Evolutionary conservation across 1,140 invertebrate genomes (phyloP).

Genomic region (Philopotamus ludificatus): DNA sequence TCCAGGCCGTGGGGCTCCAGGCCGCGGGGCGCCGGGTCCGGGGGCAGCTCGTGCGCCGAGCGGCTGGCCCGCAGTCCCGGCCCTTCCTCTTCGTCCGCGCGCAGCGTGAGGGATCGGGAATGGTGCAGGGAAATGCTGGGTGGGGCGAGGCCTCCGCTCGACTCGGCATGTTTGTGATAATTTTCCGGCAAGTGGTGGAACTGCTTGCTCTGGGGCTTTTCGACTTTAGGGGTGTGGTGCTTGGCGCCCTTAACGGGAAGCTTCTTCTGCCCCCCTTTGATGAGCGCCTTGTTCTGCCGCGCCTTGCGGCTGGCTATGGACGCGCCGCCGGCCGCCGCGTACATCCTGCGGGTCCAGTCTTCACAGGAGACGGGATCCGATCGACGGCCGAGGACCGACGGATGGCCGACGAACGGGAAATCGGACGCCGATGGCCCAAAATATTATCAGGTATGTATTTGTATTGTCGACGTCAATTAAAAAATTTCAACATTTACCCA

Average conservation of each 20-base stretch:
- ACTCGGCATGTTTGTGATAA: constrained; percentile 41
- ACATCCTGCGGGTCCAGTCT: constrained; percentile 55
- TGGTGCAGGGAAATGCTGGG: constrained; percentile 27
- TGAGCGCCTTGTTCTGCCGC: constrained; percentile 55
- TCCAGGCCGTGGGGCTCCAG: constrained; percentile 34
- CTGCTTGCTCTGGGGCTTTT: constrained; percentile 50
- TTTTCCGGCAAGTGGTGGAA: constrained; percentile 57
- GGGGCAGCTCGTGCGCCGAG: constrained; percentile 37
- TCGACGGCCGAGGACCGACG: neutral
- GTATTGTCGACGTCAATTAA: constrained; percentile 36
- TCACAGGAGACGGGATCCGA: neutral
- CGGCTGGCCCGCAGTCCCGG: constrained; percentile 28
- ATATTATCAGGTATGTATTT: neutral
- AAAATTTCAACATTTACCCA: neutral
- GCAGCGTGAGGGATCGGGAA: constrained; percentile 36
- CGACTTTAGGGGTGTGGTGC: constrained; percentile 41
- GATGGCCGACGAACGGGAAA: too few species aligned
- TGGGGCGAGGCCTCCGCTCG: constrained; percentile 1
- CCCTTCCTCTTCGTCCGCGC: constrained; percentile 21
- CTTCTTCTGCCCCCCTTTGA: constrained; percentile 47
- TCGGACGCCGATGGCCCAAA: neutral
- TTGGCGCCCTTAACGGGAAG: constrained; percentile 41
- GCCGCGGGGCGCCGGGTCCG: constrained; percentile 10
- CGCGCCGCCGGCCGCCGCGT: constrained; percentile 72
- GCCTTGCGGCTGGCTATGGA: constrained; percentile 69